A percentile compares a stretch with the other conserved stretches of the same genome.
phyloP scores from a whole-genome alignment of 2,888 invertebrate species.

The Ophion obscuratus region DNA sequence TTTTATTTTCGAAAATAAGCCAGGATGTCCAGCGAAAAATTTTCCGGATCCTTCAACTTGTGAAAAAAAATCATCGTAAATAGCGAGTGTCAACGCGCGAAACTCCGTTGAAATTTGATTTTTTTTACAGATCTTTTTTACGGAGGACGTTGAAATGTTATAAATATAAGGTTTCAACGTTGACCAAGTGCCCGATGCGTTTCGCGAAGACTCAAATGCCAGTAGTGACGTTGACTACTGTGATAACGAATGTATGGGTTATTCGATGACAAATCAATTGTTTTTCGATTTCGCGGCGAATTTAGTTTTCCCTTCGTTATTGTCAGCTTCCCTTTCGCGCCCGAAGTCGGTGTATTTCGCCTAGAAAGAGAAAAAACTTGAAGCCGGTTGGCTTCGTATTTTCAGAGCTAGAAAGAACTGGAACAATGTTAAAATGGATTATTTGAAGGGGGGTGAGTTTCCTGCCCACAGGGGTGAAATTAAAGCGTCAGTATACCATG shows the following conservation, averaged over 20 bases:
- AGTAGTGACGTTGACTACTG: slow-evolving; percentile 30
- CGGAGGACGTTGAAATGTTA: neutral
- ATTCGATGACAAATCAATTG: slow-evolving; percentile 2
- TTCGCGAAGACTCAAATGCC: slow-evolving; percentile 27
- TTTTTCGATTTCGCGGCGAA: neutral
- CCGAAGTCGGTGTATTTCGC: neutral
- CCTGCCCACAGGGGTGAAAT: neutral
- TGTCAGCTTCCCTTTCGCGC: neutral
- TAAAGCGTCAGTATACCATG: neutral
- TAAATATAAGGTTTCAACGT: neutral
- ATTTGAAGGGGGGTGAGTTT: neutral
- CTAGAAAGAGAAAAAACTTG: neutral
- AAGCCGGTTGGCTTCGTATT: neutral
- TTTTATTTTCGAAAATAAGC: neutral
- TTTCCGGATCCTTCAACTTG: neutral
- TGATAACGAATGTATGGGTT: slow-evolving; percentile 16
- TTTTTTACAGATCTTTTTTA: neutral
- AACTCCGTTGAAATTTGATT: neutral
- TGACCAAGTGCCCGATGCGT: slow-evolving; percentile 13
- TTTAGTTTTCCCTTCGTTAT: neutral
- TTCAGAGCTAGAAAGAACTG: neutral
- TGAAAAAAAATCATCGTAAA: neutral
- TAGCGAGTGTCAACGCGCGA: neutral
- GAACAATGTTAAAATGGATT: neutral
- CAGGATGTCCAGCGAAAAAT: neutral